These are phyloP conservation scores for Lepus oiostolus DNA, from an alignment of 2,797 vertebrate genomes.

Conservation along the genomic window DNA sequence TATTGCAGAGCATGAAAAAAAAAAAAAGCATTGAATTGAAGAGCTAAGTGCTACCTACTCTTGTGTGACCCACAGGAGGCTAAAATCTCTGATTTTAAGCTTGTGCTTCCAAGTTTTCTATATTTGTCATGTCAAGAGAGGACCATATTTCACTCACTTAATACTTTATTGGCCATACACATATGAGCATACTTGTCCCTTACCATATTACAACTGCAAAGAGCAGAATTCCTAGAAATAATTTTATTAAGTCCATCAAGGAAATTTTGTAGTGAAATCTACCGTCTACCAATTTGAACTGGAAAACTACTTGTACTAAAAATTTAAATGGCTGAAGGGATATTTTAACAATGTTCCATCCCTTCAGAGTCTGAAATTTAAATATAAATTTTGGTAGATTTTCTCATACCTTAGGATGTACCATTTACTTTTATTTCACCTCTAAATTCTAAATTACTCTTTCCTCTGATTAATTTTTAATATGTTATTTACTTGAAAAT, in stretches of 20 bases:
- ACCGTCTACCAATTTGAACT: neutral
- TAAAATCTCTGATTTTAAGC: neutral
- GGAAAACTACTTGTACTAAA: neutral
- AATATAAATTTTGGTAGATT: neutral
- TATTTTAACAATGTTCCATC: neutral
- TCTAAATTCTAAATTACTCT: constrained; percentile 68
- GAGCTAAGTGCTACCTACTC: neutral
- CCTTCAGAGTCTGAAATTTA: neutral
- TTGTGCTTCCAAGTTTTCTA: neutral
- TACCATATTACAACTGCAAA: neutral
- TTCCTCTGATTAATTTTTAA: constrained; percentile 78
- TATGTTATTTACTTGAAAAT: constrained; percentile 81
- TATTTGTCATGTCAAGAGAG: neutral
- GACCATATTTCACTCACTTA: neutral
- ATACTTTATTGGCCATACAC: neutral
- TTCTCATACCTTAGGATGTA: neutral
- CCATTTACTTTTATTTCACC: constrained; percentile 48
- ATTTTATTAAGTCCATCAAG: neutral
- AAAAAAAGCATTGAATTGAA: neutral
- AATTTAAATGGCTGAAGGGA: neutral
- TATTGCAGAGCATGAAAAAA: neutral
- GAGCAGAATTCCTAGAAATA: neutral
- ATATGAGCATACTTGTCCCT: neutral
- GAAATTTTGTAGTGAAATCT: neutral
- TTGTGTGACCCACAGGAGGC: neutral